These are phyloP conservation scores for Caloenas nicobarica DNA, from an alignment of 2,113 vertebrate species.

Conservation along the genomic window DNA sequence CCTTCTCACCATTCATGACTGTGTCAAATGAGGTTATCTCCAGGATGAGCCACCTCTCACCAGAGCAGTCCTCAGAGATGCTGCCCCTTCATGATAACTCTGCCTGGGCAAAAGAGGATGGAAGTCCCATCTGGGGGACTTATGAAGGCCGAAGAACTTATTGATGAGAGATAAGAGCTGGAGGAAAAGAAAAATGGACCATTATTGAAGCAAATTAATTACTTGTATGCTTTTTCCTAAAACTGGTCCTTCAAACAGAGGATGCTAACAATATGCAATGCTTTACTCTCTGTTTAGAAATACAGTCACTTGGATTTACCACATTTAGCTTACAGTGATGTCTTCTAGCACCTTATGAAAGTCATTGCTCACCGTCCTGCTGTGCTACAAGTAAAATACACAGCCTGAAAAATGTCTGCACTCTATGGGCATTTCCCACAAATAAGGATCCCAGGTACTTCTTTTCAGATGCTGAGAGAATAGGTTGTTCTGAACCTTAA, in stretches of 20 bases:
- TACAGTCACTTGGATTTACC: not conserved
- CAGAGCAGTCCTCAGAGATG: slow-evolving; percentile 74
- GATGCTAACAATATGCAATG: not conserved
- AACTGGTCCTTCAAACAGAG: not conserved
- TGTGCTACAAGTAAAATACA: not conserved
- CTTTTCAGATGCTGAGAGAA: not conserved
- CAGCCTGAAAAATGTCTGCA: not conserved
- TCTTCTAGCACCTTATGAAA: not conserved
- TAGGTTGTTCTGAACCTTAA: not conserved
- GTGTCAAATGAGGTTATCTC: slow-evolving; percentile 75
- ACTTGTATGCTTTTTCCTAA: not conserved
- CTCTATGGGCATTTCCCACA: not conserved
- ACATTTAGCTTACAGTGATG: not conserved
- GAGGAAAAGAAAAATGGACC: not conserved
- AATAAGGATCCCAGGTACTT: not conserved
- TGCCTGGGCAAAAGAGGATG: slow-evolving; percentile 87
- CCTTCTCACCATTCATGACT: slow-evolving; percentile 80
- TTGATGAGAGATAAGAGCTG: slow-evolving; percentile 42
- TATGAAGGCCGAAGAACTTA: slow-evolving; percentile 87
- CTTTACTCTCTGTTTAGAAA: not conserved
- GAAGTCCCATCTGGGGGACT: slow-evolving; percentile 78
- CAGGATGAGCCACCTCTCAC: slow-evolving; percentile 75
- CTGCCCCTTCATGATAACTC: slow-evolving; percentile 63
- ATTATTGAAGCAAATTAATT: not conserved
- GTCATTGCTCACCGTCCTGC: not conserved